phyloP scores from a whole-genome alignment of 64 coral and sea anemone species.

The Montipora sp. region DNA sequence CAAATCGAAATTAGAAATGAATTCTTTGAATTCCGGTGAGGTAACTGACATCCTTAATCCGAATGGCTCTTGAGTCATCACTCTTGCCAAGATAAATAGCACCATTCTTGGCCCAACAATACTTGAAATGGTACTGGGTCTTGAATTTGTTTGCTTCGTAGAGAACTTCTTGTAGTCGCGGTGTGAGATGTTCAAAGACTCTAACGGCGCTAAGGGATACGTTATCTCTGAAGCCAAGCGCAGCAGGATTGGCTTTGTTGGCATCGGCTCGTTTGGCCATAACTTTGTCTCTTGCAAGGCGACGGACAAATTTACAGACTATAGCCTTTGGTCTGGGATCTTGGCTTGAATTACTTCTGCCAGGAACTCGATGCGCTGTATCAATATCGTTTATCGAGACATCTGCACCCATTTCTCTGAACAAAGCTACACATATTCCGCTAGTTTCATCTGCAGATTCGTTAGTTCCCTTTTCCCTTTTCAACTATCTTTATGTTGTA shows the following conservation, averaged over 20 bases:
- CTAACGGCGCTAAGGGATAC: neutral
- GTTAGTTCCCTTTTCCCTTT: slow-evolving; percentile 6
- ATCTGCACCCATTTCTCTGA: slow-evolving; percentile 33
- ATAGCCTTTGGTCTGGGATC: slow-evolving; percentile 21
- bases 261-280: neutral
- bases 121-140: slow-evolving; percentile 28
- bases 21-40: too few relatives aligned
- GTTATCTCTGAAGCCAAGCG: slow-evolving; percentile 8
- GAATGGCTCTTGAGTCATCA: too few relatives aligned
- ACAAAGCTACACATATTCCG: slow-evolving; percentile 45
- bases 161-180: slow-evolving; percentile 22
- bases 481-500: slow-evolving; percentile 31
- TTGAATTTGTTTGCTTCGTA: slow-evolving; percentile 29
- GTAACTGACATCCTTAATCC: too few relatives aligned
- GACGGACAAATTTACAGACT: too few relatives aligned
- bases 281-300: too few relatives aligned
- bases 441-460: slow-evolving; percentile 51
- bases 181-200: slow-evolving; percentile 52
- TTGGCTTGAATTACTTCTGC: neutral
- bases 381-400: slow-evolving; percentile 47
- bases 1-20: too few relatives aligned
- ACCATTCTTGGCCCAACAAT: slow-evolving; percentile 49
- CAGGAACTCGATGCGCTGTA: slow-evolving; percentile 38
- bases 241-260: slow-evolving; percentile 13
- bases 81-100: neutral